These are phyloP conservation scores for Agelas oroides DNA, from an alignment of 37 sponge, comb jelly and placozoan species.

Conservation along the genomic window DNA sequence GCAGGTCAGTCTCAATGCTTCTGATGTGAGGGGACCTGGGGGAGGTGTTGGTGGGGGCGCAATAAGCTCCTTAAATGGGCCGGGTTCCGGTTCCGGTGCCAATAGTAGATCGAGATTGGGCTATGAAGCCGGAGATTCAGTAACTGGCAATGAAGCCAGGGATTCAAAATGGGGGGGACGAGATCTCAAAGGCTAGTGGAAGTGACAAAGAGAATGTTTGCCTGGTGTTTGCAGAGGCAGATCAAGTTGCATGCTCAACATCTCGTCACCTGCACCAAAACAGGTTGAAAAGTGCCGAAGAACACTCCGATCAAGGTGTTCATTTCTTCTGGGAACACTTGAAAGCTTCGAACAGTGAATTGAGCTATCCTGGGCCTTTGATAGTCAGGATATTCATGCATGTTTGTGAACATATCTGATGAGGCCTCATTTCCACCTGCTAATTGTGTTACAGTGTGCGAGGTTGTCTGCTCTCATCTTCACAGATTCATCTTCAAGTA, in stretches of 20 bases:
- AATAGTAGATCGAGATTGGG: not conserved
- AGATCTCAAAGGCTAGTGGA: not conserved
- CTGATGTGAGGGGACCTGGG: too few relatives aligned
- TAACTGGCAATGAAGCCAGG: conserved; percentile 20
- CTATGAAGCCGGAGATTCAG: conserved; percentile 10
- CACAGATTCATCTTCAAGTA: not conserved
- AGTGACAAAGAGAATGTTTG: conserved; percentile 19
- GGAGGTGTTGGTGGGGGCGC: too few relatives aligned
- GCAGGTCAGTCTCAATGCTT: too few relatives aligned
- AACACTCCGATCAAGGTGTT: not conserved
- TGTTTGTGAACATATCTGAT: too few relatives aligned
- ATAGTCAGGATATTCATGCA: not conserved
- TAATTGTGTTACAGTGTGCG: too few relatives aligned
- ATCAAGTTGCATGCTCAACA: too few relatives aligned
- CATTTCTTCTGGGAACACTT: too few relatives aligned
- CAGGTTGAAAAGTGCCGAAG: not conserved
- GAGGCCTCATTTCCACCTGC: too few relatives aligned
- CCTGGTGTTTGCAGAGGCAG: conserved; percentile 19
- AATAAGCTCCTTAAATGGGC: too few relatives aligned
- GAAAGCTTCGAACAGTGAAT: not conserved
- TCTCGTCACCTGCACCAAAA: conserved; percentile 10
- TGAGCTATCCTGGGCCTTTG: not conserved
- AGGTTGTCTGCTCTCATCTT: not conserved
- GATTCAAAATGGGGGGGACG: not conserved
- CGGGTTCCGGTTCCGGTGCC: not conserved